Evolutionary conservation across 2,113 vertebrate genomes (phyloP), one percentile per base, ranked within the genome.

Genomic region (Melierax canorus): DNA sequence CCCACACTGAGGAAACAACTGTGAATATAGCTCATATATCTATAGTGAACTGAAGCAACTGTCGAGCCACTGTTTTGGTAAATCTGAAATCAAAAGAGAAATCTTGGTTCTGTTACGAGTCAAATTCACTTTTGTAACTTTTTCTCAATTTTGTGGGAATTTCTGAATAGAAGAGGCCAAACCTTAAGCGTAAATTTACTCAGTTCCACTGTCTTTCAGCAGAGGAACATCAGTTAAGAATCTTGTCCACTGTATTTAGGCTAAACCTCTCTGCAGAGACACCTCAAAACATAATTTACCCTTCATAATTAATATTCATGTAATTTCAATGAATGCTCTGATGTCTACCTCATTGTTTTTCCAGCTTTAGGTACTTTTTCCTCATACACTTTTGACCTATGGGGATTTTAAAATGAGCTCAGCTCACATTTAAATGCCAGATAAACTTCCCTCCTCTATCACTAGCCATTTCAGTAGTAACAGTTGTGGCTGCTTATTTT

Each of bases 41-140:
- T 66, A 18, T 9, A 76, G 26, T 66, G 58, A 94, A 93, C 63
- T 69, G 72, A 85, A 55, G 55, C 45, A 86, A 95, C 43, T 86
- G 79, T 66, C 86, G 85, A 92, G 71, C 59, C 59, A 75, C 62
- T 86, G 75, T 71, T 92, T 88, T 41, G 45, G 62, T 64, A 90
- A 93, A 85, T n/a, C 38, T 55, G 50, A 95, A 96, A 79, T 84
- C 69, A 88, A 63, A 76, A 84, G 50, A 88, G 68, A 95, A 95
- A 90, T 88, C 75, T 88, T 91, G 30, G 41, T 88, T 92, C 63
- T 94, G 81, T 60, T 72, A 56, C 2, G 5, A 96, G 63, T 90
- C 85, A 94, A 87, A 87, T 72, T 82, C 71, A 79, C 36, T 32
- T 88, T 76, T 63, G 41, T 72, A 76, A 77, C 71, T 62, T 41